Evolutionary conservation across 2,888 invertebrate species (phyloP), one percentile per base, ranked within the genome.

Genomic region (Esperia sulphurella): DNA sequence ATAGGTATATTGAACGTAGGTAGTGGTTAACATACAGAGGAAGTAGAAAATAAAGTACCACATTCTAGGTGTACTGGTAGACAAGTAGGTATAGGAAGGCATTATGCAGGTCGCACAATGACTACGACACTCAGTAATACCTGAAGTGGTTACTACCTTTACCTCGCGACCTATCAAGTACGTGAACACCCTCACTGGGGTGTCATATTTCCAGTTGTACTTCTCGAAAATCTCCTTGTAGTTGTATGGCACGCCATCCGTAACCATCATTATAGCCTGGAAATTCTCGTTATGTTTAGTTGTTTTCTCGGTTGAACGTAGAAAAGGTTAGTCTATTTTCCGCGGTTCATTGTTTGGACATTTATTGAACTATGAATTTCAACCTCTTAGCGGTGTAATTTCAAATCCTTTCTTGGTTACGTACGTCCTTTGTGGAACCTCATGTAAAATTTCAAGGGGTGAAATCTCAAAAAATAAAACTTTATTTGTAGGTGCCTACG

Each of bases 241-340:
- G 73, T 95, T 96, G 71, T 97, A 96, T 41, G 98, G 98, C 12
- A 98, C 97, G 21, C 99, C 99, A 81, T 99, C 99, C n/a, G 99
- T 98, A 62, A 99, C 94, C 61, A 99, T 88, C 98, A 99, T 98
- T 68, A 99, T 98, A 30, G 98, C 98, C 90, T 98, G 95, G 12
- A 48, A 43, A 35, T 35, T 31, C n/a, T n/a, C n/a, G n/a, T n/a
- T n/a, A n/a, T n/a, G n/a, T n/a, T n/a, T n/a, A n/a, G n/a, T n/a
- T n/a, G n/a, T n/a, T n/a, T n/a, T n/a, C n/a, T n/a, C n/a, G n/a
- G n/a, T n/a, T n/a, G n/a, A n/a, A n/a, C n/a, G n/a, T n/a, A n/a
- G n/a, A n/a, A n/a, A n/a, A n/a, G n/a, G n/a, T n/a, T n/a, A n/a
- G n/a, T n/a, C n/a, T n/a, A n/a, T n/a, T n/a, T n/a, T n/a, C n/a